phyloP scores from a whole-genome alignment of 2,888 invertebrate genomes.

The Tanypteryx hageni region DNA sequence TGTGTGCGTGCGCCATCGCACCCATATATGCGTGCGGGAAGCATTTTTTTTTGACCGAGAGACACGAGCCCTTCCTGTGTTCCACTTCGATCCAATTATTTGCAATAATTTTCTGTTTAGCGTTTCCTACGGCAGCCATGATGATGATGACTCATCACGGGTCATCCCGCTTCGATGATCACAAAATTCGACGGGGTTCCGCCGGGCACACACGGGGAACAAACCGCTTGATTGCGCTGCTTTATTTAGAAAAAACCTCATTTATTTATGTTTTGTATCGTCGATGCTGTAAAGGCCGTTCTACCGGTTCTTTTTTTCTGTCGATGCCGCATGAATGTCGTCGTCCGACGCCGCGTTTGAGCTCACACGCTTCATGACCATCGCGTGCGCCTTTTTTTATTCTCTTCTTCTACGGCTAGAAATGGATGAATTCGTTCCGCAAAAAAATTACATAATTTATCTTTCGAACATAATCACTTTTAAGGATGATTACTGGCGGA shows the following conservation, averaged over 20 bases:
- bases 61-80: no score
- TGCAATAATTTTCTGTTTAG: conserved; percentile 50
- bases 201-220: not conserved
- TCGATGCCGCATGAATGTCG: not conserved
- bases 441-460: not conserved
- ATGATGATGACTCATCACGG: conserved; percentile 30
- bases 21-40: not conserved
- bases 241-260: conserved; percentile 21
- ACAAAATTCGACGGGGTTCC: not conserved
- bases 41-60: not conserved
- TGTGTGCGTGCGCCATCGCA: not conserved
- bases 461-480: no score
- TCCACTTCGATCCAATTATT: not conserved
- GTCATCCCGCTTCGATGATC: conserved; percentile 39
- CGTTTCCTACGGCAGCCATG: not conserved
- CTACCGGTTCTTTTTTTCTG: not conserved
- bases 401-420: not conserved
- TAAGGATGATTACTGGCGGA: no score
- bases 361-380: not conserved
- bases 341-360: not conserved
- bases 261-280: not conserved
- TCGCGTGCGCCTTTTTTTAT: not conserved
- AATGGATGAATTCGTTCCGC: not conserved
- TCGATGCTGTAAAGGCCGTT: no score
- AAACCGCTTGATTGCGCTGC: conserved; percentile 35